Percentiles rank a stretch among this genome's conserved stretches.
Conservation (phyloP, 2,113 vertebrate species). For the Melospiza melodia region DNA sequence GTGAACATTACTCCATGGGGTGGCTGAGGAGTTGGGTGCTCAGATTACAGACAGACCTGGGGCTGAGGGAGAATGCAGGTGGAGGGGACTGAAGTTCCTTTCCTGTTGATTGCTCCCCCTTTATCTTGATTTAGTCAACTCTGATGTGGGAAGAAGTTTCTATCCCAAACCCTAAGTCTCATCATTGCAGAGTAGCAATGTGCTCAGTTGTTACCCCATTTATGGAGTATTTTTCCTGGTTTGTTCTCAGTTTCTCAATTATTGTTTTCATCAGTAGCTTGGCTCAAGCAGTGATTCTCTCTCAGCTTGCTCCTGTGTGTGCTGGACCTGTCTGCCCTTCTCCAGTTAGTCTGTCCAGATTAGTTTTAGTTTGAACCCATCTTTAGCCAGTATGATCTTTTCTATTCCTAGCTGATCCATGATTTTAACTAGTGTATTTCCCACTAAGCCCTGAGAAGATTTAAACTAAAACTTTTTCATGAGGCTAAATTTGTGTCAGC, state of each 20-base stretch:
- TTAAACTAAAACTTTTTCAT: slow-evolving; percentile 25
- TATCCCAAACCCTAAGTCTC: background rate
- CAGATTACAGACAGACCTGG: background rate
- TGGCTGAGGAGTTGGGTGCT: fast-evolving
- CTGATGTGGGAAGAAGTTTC: background rate
- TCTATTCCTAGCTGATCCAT: background rate
- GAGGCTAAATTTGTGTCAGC: background rate
- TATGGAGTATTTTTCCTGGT: background rate
- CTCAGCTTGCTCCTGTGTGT: background rate
- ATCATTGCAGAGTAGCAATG: background rate
- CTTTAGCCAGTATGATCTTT: background rate
- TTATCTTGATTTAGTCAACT: background rate
- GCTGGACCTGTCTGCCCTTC: background rate
- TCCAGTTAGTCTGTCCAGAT: background rate
- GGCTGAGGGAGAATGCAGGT: background rate
- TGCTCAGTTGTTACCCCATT: background rate
- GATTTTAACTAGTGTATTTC: background rate
- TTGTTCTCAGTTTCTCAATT: background rate
- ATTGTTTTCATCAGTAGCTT: background rate
- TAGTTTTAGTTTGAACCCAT: background rate
- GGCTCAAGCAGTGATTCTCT: background rate
- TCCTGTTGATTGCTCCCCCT: background rate
- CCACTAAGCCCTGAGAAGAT: background rate
- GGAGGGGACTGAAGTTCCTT: background rate
- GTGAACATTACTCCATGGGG: background rate